Evolutionary conservation across 1,140 invertebrate species (phyloP).

Genomic region (Lepidurus apus): DNA sequence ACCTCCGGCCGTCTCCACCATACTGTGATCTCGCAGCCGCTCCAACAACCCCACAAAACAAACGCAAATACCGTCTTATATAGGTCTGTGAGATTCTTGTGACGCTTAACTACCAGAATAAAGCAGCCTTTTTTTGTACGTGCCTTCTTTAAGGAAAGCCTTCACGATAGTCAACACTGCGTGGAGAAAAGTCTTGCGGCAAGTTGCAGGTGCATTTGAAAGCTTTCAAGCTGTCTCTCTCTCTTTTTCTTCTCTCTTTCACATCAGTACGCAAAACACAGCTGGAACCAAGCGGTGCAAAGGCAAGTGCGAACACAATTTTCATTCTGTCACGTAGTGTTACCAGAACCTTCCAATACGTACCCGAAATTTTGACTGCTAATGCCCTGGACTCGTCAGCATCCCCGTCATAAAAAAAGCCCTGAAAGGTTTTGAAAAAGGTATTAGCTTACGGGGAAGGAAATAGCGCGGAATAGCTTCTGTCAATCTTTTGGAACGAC

Average conservation of each 20-base stretch:
- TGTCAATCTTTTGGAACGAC: not conserved
- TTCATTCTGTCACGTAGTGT: not conserved
- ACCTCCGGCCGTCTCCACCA: not conserved
- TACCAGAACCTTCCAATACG: not conserved
- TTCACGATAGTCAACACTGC: not conserved
- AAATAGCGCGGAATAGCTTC: not conserved
- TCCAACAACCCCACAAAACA: not conserved
- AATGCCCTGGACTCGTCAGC: no score
- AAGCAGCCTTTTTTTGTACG: constrained; percentile 11
- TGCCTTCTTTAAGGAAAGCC: not conserved
- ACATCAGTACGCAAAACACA: not conserved
- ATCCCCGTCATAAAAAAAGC: no score
- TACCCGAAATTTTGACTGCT: not conserved
- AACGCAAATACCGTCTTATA: not conserved
- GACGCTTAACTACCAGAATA: not conserved
- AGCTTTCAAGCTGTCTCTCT: not conserved
- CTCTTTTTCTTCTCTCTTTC: not conserved
- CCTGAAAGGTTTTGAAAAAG: not conserved
- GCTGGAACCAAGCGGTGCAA: not conserved
- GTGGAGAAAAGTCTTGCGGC: not conserved
- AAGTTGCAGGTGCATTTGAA: constrained; percentile 13
- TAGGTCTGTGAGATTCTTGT: not conserved
- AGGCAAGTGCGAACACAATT: not conserved
- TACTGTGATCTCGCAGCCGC: not conserved
- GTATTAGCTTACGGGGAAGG: not conserved